phyloP scores from a whole-genome alignment of 2,113 vertebrate genomes.

The Semnornis frantzii region DNA sequence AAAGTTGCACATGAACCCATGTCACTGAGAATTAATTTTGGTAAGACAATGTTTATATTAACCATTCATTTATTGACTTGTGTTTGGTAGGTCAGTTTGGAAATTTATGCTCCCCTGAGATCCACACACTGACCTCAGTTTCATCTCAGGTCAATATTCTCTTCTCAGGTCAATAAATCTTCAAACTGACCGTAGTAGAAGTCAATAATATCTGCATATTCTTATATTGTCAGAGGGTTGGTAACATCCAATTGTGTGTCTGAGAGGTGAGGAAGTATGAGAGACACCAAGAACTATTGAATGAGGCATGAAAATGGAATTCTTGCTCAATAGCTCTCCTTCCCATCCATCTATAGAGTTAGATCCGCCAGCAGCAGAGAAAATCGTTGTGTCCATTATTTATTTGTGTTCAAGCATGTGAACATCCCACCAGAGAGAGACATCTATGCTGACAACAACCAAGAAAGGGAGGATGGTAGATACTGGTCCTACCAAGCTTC shows the following conservation, averaged over 20 bases:
- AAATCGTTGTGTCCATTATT: not conserved
- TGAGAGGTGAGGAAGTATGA: not conserved
- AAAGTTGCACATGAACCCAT: conserved; percentile 44
- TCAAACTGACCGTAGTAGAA: conserved; percentile 52
- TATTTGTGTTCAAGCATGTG: not conserved
- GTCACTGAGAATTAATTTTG: conserved; percentile 68
- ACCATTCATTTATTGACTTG: conserved; percentile 71
- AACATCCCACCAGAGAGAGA: not conserved
- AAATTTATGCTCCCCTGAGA: conserved; percentile 59
- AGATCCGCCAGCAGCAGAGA: not conserved
- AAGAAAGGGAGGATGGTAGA: not conserved
- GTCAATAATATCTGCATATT: conserved; percentile 72
- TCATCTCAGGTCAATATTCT: conserved; percentile 71
- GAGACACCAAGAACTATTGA: conserved; percentile 18
- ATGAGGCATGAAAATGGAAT: conserved; percentile 32
- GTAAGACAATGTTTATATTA: conserved; percentile 75
- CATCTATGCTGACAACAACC: not conserved
- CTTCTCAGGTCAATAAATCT: conserved; percentile 69
- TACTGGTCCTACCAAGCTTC: not conserved
- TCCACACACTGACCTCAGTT: conserved; percentile 65
- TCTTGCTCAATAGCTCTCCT: conserved; percentile 31
- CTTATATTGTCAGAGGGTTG: conserved; percentile 5
- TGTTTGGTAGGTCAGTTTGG: conserved; percentile 57
- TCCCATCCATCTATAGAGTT: not conserved
- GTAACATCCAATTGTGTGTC: not conserved